phyloP scores from a whole-genome alignment of 2,888 invertebrate species.

The Andrena bicolor region DNA sequence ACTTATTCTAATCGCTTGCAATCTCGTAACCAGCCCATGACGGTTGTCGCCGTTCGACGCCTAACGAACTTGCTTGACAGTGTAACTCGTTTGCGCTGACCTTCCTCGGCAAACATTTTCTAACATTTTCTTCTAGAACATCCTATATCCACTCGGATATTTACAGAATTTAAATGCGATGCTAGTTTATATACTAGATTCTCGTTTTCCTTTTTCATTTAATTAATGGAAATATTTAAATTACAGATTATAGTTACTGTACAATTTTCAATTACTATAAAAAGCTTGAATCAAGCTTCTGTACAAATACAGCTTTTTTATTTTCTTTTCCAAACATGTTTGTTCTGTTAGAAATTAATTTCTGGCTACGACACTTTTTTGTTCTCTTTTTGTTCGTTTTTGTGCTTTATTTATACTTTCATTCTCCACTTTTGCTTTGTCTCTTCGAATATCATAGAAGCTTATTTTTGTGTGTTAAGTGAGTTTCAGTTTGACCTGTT shows the following conservation, averaged over 20 bases:
- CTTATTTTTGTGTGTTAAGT: conserved; percentile 26
- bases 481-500: not conserved
- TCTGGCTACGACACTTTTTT: not conserved
- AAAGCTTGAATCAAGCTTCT: not conserved
- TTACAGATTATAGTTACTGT: too few relatives aligned
- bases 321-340: not conserved
- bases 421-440: conserved; percentile 12
- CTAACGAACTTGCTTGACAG: conserved; percentile 35
- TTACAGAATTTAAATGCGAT: not conserved
- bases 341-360: not conserved
- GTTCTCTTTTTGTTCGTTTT: not conserved
- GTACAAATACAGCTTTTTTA: not conserved
- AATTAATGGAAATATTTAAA: not conserved
- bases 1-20: conserved; percentile 21
- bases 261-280: not conserved
- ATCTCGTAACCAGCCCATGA: conserved; percentile 17
- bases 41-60: not conserved
- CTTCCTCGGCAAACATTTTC: not conserved
- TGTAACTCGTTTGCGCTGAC: not conserved
- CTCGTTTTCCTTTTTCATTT: not conserved
- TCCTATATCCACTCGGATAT: not conserved
- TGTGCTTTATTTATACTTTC: conserved; percentile 7
- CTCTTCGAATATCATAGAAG: not conserved
- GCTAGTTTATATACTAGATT: not conserved
- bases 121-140: not conserved